Base-by-base conservation (phyloP, 2,888 invertebrate species). In the Torymus auratus region DNA sequence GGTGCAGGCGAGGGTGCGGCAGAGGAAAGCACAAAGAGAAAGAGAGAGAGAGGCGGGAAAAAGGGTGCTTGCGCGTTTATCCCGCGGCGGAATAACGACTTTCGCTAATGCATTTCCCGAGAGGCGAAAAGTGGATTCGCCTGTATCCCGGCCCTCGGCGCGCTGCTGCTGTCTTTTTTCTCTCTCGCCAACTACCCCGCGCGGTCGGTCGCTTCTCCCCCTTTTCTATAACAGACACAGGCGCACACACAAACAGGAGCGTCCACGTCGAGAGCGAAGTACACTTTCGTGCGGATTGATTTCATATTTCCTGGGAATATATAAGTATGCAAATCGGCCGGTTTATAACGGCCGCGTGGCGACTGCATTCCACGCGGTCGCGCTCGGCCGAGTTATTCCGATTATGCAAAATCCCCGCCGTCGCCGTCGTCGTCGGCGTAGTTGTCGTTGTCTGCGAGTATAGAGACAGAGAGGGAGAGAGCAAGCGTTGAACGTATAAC, bases 251-350 rank as follows among this genome's bases (percentile, higher is more conserved):
- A 58, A 15, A 11, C 2, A 28, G 28, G 70, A 7, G 17, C 13
- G 3, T 69, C 28, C 13, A 10, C 23, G 10, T 28, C 13, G 11
- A 14, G 2, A 69, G 14, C 3, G 14, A 15, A 60, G 14, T 28
- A 73, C 64, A 83, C 81, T 81, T 83, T 79, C 75, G 82, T 80
- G 76, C 75, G 72, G 84, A 85, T 86, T 85, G 84, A 85, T 85
- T 85, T 84, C 83, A 83, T 83, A 83, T 84, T 86, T 86, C 80
- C 78, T 78, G 67, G 75, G 78, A 83, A 84, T 84, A 84, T 28
- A 28, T 28, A 83, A 84, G 83, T 85, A 84, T 84, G 85, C 82
- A 85, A 85, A 85, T 85, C 56, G 58, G 28, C 28, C 68, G 20
- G 12, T n/a, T 53, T n/a, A 23, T 61, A 65, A 52, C 56, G 53